Evolutionary conservation across 2,113 vertebrate species (phyloP), one percentile per base, ranked within the genome.

Genomic region (Nymphicus hollandicus): DNA sequence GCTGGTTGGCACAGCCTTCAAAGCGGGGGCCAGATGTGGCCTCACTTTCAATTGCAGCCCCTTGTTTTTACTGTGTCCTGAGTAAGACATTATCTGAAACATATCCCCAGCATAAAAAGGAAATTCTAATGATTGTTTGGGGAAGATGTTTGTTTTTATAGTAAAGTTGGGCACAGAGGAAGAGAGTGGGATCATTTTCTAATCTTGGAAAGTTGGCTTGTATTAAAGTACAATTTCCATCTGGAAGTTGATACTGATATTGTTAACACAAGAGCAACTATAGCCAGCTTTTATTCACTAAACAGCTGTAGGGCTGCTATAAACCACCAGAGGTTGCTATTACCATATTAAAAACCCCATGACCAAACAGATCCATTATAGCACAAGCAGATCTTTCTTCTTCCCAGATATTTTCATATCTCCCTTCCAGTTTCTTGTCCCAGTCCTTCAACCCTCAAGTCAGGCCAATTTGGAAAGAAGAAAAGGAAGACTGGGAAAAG

Each of bases 291-390:
- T 11, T 43, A 1, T 35, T 81, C 19, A 28, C 29, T 33, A 23
- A 29, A n/a, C 0, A 10, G 70, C 13, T 88, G 77, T 50, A 82
- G 52, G 55, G n/a, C 28, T 70, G 33, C 8, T 24, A 25, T 31
- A 39, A 58, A 12, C 84, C 88, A 5, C 84, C 68, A 95, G 96
- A 93, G 88, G 81, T 7, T 91, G 93, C 94, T 94, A n/a, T 85
- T 77, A 88, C 14, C 89, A 88, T 84, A 50, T 37, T 11, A 27
- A 66, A 66, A 70, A 5, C 22, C 1, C 10, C 33, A 43, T 9
- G 10, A 37, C 5, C 5, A 7, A 35, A 41, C 13, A n/a, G 33
- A 27, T 64, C 33, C 19, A 10, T 11, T 13, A 44, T 3, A 84
- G 44, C 22, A 33, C 6, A 58, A 60, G 6, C 7, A 55, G 7